Evolutionary conservation across 2,888 invertebrate species (phyloP), one percentile per base, ranked within the genome.

Genomic region (Eucriotettix oculatus): DNA sequence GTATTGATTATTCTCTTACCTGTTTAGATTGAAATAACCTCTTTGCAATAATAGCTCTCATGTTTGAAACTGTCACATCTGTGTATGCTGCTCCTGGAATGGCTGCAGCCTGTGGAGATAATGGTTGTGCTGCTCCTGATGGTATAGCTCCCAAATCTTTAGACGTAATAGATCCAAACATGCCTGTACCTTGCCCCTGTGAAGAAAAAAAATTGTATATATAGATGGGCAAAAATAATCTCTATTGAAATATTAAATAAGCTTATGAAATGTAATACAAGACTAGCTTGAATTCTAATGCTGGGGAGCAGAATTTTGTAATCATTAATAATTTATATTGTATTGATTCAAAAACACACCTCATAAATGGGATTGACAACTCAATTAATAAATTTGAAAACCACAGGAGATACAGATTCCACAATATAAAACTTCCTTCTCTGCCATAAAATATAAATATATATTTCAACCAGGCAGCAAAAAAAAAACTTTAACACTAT

Each of bases 11-110:
- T 14, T 14, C 2, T 14, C 9, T 14, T 65, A 72, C 73, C 68
- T 72, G 73, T 75, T 98, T 98, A 44, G 97, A 93, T 68, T 88
- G 84, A 1, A 86, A 71, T 57, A 97, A 78, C 52, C 97, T 79
- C 72, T 90, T 91, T 41, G 96, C 97, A 70, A 97, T 96, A 42
- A 90, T 86, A 65, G 82, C 82, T 63, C 95, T 79, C 75, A 97
- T 88, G 70, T 83, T 87, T 1, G 88, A 82, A 43, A 95, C 79
- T 0, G 93, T 90, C 64, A 91, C 79, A 76, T 97, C 97, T 53
- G 79, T 76, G 75, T 75, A 87, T 44, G 76, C 71, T 58, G 80
- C 76, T 10, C 78, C 78, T 7, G 78, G 73, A n/a, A 66, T 61
- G 1, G 68, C 61, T 41, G 70, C 44, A 1, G 72, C 67, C 11